Evolutionary conservation across 2,888 invertebrate genomes (phyloP).

Genomic region (Thymelicus sylvestris): DNA sequence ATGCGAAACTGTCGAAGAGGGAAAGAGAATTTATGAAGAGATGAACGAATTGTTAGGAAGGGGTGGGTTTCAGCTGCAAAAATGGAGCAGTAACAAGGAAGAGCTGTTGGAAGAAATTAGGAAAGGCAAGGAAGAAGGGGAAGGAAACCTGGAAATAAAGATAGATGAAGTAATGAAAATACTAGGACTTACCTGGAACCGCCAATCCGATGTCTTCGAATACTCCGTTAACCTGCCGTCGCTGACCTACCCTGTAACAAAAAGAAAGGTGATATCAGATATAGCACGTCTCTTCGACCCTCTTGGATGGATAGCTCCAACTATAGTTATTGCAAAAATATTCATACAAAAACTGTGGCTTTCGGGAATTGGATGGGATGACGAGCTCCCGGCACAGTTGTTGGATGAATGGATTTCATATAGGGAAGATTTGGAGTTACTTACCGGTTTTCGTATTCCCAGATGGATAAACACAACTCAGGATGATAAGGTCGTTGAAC

Average conservation of each 20-base stretch:
- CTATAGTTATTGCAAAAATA: slow-evolving; percentile 47
- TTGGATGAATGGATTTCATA: slow-evolving; percentile 43
- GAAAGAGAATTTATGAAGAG: slow-evolving; percentile 42
- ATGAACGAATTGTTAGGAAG: slow-evolving; percentile 45
- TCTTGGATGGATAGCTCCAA: slow-evolving; percentile 51
- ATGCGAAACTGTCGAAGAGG: slow-evolving; percentile 43
- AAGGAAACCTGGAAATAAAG: slow-evolving; percentile 37
- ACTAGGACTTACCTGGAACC: slow-evolving; percentile 50
- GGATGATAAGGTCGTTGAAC: slow-evolving; percentile 30
- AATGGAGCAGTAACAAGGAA: slow-evolving; percentile 47
- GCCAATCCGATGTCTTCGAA: slow-evolving; percentile 44
- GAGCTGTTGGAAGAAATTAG: slow-evolving; percentile 38
- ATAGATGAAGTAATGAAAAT: slow-evolving; percentile 45
- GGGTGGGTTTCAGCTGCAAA: slow-evolving; percentile 52
- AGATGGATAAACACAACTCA: slow-evolving; percentile 35
- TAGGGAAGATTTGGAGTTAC: slow-evolving; percentile 24
- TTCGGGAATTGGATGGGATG: slow-evolving; percentile 49
- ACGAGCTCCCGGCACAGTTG: slow-evolving; percentile 40
- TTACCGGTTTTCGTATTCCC: slow-evolving; percentile 38
- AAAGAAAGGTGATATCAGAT: slow-evolving; percentile 50
- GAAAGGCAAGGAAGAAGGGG: slow-evolving; percentile 13
- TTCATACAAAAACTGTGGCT: slow-evolving; percentile 53
- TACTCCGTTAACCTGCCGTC: slow-evolving; percentile 44
- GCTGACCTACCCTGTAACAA: slow-evolving; percentile 45
- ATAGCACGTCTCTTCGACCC: slow-evolving; percentile 51